Base-by-base conservation (phyloP, 2,888 invertebrate species). In the Adelognathus sp. region DNA sequence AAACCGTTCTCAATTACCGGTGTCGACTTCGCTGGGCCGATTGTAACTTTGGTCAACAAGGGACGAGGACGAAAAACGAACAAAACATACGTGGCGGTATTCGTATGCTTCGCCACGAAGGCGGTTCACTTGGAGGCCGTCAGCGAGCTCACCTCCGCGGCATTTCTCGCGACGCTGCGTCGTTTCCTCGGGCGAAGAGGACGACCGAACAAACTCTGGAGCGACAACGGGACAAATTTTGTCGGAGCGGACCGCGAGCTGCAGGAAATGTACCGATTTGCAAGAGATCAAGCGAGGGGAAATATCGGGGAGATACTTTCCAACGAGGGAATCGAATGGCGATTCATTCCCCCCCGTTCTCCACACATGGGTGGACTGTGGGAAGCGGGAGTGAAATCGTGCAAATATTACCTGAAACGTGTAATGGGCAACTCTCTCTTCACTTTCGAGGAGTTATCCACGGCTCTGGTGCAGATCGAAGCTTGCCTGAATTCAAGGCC, bases 331-430 rank as follows among this genome's bases (percentile, higher is more conserved):
- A 50, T 77, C 21, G 58, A 75, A 9, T 87, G 85, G 87, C 66
- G 82, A 14, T 88, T 87, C 52, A 86, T 85, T 58, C 86, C 86
- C 1, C 76, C 86, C 5, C 44, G 54, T 16, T 80, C 83, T 5
- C 84, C 84, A 0, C 84, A 86, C 63, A 84, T 84, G 67, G 86
- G 86, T 5, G 86, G 86, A 7, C 46, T 86, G 5, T 87, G 86
- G 86, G 87, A 88, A 52, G 81, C 84, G 0, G 85, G 81, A 7
- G 82, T 88, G 3, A 85, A 85, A 66, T 82, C 83, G 1, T 73
- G 81, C 5, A 88, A 88, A 56, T 69, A 70, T 67, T 86, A 87
- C 73, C 50, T 88, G n/a, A 81, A 83, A 52, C 72, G 85, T n/a
- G 64, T 85, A 1, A 50, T 85, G 16, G 81, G 85, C 0, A 78